phyloP scores from a whole-genome alignment of 1,140 invertebrate species.

The Conopomorpha cramerella region DNA sequence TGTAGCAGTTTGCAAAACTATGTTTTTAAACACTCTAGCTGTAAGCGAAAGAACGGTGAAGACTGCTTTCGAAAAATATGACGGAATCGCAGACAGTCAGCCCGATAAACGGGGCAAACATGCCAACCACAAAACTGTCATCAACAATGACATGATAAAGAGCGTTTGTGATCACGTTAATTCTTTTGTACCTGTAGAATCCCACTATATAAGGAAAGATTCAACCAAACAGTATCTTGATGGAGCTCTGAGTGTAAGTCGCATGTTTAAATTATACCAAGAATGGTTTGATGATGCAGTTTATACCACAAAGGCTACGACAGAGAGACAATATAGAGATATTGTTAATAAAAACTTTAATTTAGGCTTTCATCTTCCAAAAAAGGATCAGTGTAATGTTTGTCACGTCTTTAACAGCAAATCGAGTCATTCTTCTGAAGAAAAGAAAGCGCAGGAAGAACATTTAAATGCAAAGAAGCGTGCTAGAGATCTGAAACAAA shows the following conservation, averaged over 20 bases:
- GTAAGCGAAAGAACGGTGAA: conserved; percentile 5
- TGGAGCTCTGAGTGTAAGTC: background rate
- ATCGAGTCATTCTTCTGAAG: conserved; percentile 2
- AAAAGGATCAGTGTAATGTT: conserved; percentile 2
- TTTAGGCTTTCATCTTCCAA: conserved; percentile 1
- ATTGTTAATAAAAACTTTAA: conserved; percentile 4
- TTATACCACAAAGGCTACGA: conserved; percentile 1
- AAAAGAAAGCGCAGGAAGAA: conserved; percentile 4
- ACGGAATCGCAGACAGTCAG: conserved; percentile 4
- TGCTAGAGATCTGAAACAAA: conserved; percentile 5
- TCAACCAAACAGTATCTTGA: conserved; percentile 2
- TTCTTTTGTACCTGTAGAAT: conserved; percentile 2
- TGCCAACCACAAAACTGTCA: conserved; percentile 6
- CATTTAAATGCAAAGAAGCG: no score
- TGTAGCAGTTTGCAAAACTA: conserved; percentile 8
- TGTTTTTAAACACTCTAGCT: conserved; percentile 11
- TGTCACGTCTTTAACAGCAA: conserved; percentile 6
- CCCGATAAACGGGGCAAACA: conserved; percentile 8
- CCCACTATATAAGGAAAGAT: conserved; percentile 1
- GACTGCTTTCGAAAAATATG: conserved; percentile 10
- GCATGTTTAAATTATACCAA: conserved; percentile 1
- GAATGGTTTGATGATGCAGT: conserved; percentile 1
- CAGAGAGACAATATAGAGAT: conserved; percentile 2
- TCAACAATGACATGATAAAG: conserved; percentile 3
- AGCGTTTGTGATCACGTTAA: conserved; percentile 1